These are phyloP conservation scores for Thermophis baileyi DNA, from an alignment of 2,113 vertebrate species.

Conservation along the genomic window DNA sequence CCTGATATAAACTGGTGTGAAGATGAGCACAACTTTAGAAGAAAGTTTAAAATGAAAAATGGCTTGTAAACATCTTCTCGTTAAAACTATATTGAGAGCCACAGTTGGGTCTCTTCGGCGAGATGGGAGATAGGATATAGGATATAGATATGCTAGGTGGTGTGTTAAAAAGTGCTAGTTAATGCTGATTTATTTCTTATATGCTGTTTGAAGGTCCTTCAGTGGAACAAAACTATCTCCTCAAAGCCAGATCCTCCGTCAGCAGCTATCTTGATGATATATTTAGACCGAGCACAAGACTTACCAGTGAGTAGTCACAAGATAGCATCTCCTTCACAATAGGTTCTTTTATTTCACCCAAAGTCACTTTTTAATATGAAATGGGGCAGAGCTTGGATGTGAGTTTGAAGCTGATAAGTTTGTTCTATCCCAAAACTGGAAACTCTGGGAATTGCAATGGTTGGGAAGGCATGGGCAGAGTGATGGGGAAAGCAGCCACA, in stretches of 20 bases:
- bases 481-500: not conserved
- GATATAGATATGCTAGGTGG: not conserved
- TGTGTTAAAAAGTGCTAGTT: not conserved
- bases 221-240: conserved; percentile 75
- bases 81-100: not conserved
- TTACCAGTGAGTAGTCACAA: conserved; percentile 77
- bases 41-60: not conserved
- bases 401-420: not conserved
- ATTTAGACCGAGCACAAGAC: conserved; percentile 83
- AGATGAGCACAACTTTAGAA: not conserved
- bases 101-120: not conserved
- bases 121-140: not conserved
- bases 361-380: not conserved
- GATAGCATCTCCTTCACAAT: not conserved
- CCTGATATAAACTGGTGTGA: not conserved
- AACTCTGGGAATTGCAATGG: not conserved
- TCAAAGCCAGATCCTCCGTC: conserved; percentile 81
- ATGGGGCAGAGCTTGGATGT: not conserved
- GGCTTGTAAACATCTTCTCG: not conserved
- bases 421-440: not conserved
- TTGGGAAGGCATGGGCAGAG: not conserved
- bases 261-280: conserved; percentile 83
- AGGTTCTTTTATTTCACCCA: not conserved
- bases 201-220: conserved; percentile 73
- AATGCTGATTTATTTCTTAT: not conserved